Evolutionary conservation across 2,113 vertebrate species (phyloP).

Genomic region (Vimba vimba): DNA sequence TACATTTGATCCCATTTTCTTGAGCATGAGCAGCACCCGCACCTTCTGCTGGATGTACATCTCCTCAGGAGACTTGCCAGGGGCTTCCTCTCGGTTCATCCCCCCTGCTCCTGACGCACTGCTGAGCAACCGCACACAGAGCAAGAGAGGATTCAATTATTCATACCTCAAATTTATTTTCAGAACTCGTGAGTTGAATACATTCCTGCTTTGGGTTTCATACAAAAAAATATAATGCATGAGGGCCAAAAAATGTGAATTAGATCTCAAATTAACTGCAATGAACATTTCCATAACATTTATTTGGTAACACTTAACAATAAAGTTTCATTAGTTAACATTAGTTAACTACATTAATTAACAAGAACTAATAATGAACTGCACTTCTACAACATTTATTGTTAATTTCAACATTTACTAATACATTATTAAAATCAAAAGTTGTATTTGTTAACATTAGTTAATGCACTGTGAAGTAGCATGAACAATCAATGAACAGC

Average conservation of each 20-base stretch:
- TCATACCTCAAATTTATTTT: neutral
- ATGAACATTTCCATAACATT: too few relatives aligned
- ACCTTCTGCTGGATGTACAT: slow-evolving; percentile 99
- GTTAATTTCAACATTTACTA: too few relatives aligned
- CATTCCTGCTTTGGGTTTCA: neutral
- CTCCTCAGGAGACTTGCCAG: slow-evolving; percentile 98
- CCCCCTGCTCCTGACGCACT: slow-evolving; percentile 88
- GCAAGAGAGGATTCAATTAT: neutral
- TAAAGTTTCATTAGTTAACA: too few relatives aligned
- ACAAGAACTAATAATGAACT: too few relatives aligned
- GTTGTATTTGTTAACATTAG: too few relatives aligned
- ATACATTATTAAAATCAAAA: too few relatives aligned
- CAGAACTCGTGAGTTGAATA: neutral
- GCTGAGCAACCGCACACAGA: slow-evolving; percentile 58
- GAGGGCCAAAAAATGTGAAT: neutral
- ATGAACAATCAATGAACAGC: too few relatives aligned
- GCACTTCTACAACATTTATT: too few relatives aligned
- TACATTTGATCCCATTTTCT: slow-evolving; percentile 99
- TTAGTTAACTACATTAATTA: too few relatives aligned
- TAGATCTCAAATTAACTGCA: neutral
- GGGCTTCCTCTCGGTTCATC: slow-evolving; percentile 98
- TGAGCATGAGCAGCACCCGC: slow-evolving; percentile 97
- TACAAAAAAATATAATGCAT: neutral
- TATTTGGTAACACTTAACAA: too few relatives aligned
- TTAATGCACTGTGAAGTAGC: too few relatives aligned